Evolutionary conservation across 2,113 vertebrate genomes (phyloP).

Genomic region (Bos indicus): DNA sequence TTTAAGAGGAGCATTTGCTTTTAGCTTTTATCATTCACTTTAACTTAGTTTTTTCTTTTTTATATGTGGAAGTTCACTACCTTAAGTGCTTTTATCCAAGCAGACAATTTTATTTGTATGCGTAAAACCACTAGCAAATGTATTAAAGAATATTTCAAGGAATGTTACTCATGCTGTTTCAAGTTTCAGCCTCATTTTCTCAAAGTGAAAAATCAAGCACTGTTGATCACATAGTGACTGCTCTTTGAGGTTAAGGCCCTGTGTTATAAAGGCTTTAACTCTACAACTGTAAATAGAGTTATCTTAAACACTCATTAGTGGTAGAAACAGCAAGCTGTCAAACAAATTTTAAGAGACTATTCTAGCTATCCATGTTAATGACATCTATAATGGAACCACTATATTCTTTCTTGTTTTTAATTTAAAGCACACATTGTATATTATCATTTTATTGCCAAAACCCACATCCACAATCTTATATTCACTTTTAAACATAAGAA

Average conservation of each 20-base stretch:
- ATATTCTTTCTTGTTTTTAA: slow-evolving; percentile 37
- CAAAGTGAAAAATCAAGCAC: slow-evolving; percentile 11
- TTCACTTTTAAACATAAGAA: slow-evolving; percentile 19
- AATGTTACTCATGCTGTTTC: not conserved
- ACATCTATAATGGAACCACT: not conserved
- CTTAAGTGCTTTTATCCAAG: not conserved
- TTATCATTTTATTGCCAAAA: slow-evolving; percentile 39
- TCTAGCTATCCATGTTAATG: slow-evolving; percentile 10
- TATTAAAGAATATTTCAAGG: not conserved
- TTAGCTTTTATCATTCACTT: not conserved
- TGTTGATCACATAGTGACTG: not conserved
- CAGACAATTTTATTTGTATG: not conserved
- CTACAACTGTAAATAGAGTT: not conserved
- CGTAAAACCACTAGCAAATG: not conserved
- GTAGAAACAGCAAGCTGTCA: not conserved
- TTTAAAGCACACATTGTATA: slow-evolving; percentile 20
- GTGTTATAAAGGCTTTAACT: not conserved
- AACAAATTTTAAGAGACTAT: not conserved
- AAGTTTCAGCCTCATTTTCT: not conserved
- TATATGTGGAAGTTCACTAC: not conserved
- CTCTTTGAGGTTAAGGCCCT: not conserved
- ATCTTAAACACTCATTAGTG: not conserved
- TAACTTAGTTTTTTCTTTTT: not conserved
- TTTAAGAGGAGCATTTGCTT: not conserved
- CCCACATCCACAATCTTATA: not conserved